Evolutionary conservation across 2,888 invertebrate genomes (phyloP).

Genomic region (Cheilosia grossa): DNA sequence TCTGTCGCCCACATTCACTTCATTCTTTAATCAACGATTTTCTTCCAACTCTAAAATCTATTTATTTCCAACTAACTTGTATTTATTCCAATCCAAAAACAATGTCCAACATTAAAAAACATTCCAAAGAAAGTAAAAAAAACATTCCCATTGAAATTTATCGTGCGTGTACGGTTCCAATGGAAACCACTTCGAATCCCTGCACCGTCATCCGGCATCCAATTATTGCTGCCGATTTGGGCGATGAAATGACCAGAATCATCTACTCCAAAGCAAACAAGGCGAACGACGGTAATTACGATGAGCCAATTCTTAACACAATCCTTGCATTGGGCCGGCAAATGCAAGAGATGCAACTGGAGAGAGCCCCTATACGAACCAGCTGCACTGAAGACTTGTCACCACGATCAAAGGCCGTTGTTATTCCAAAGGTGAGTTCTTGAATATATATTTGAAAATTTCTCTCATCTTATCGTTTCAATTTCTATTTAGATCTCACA

Average conservation of each 20-base stretch:
- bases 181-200: conserved; percentile 18
- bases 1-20: conserved; percentile 32
- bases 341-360: conserved; percentile 71
- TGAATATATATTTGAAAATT: neutral
- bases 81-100: conserved; percentile 50
- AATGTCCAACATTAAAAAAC: conserved; percentile 66
- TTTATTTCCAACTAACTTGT: conserved; percentile 19
- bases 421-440: conserved; percentile 78
- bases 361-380: conserved; percentile 28
- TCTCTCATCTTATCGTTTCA: neutral
- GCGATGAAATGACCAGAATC: conserved; percentile 37
- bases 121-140: conserved; percentile 64
- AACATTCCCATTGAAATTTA: conserved; percentile 10
- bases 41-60: conserved; percentile 3
- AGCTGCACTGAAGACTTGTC: conserved; percentile 67
- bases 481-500: conserved; percentile 76
- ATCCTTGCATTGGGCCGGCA: conserved; percentile 75
- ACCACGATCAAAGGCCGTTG: conserved; percentile 76
- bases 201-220: conserved; percentile 64
- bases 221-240: conserved; percentile 37
- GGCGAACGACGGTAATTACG: conserved; percentile 62
- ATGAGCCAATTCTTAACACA: conserved; percentile 77
- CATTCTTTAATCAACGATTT: neutral
- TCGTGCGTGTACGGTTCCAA: conserved; percentile 25
- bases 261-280: conserved; percentile 53